Conservation (phyloP, 2,113 vertebrate species). For the Gasterosteus nipponicus region DNA sequence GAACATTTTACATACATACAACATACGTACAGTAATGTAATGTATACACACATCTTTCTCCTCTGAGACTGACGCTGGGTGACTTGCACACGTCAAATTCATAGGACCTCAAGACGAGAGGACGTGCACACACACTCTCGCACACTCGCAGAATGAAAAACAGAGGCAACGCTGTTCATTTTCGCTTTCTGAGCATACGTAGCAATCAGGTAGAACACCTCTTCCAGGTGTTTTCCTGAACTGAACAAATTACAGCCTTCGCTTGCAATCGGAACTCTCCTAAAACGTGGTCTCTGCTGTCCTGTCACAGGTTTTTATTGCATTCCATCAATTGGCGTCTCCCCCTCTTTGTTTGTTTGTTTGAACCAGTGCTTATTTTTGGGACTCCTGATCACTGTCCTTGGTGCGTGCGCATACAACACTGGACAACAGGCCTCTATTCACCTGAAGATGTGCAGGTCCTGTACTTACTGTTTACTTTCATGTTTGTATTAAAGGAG, state of each 20-base stretch:
- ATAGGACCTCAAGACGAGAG: background rate
- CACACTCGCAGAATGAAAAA: constrained; percentile 30
- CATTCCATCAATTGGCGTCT: background rate
- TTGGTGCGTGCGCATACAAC: background rate
- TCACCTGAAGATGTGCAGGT: background rate
- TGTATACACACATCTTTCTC: background rate
- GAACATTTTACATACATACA: background rate
- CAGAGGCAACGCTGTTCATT: constrained; percentile 39
- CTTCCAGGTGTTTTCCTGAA: constrained; percentile 50
- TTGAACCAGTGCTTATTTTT: background rate
- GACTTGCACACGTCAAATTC: background rate
- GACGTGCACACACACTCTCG: background rate
- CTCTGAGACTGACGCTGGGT: background rate
- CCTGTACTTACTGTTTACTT: constrained; percentile 13
- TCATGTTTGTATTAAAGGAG: constrained; percentile 27
- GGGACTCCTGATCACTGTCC: background rate
- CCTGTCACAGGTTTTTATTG: background rate
- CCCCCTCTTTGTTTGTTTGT: background rate
- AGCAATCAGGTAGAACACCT: constrained; percentile 14
- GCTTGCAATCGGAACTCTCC: background rate
- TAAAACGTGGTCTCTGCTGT: background rate
- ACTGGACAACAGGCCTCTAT: background rate
- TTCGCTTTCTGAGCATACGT: constrained; percentile 36
- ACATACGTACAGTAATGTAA: background rate
- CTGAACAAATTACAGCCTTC: constrained; percentile 30